phyloP scores from a whole-genome alignment of 64 coral and sea anemone genomes.

The Montipora efflorescens region DNA sequence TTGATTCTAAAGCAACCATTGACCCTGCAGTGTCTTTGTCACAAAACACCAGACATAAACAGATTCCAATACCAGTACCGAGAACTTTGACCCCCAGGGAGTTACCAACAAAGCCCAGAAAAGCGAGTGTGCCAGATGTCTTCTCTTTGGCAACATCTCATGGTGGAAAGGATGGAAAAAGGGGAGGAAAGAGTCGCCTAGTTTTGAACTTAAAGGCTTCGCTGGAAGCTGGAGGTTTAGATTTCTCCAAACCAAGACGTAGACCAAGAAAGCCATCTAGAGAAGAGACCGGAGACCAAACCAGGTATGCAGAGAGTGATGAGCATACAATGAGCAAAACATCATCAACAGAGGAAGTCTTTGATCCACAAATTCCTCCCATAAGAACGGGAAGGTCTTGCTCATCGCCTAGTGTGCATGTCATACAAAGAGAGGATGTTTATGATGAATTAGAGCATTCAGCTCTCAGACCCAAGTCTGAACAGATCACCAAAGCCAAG shows the following conservation, averaged over 20 bases:
- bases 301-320: conserved; percentile 61
- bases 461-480: conserved; percentile 47
- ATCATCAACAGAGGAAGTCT: neutral
- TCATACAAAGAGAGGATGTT: conserved; percentile 58
- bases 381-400: conserved; percentile 37
- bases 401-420: conserved; percentile 55
- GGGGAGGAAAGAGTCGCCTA: conserved; percentile 33
- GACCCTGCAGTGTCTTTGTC: conserved; percentile 26
- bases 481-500: conserved; percentile 43
- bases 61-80: conserved; percentile 18
- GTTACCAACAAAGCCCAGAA: conserved; percentile 31
- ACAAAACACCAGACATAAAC: neutral
- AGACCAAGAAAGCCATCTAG: conserved; percentile 37
- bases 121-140: conserved; percentile 66
- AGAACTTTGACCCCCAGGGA: neutral
- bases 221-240: conserved; percentile 80
- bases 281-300: conserved; percentile 54
- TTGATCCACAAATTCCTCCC: neutral
- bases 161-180: neutral
- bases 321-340: conserved; percentile 1
- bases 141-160: neutral
- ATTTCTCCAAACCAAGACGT: conserved; percentile 62
- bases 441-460: conserved; percentile 69
- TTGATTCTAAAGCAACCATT: conserved; percentile 65
- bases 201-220: conserved; percentile 86